A percentile compares a stretch with the other conserved stretches of the same genome.
phyloP scores from a whole-genome alignment of 2,113 vertebrate genomes.

The Manacus vitellinus region DNA sequence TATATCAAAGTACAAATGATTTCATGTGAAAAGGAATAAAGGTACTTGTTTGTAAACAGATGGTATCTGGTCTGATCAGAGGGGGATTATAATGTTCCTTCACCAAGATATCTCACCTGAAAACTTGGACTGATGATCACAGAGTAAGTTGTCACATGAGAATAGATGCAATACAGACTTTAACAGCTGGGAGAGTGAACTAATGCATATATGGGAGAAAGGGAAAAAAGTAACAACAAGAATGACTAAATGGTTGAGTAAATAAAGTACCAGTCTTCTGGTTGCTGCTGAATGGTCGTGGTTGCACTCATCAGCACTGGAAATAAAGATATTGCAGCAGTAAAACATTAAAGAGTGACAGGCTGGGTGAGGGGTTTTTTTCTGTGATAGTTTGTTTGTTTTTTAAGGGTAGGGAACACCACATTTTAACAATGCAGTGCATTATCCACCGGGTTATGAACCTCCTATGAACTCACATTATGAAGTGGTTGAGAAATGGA shows the following conservation, averaged over 20 bases:
- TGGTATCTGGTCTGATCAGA: neutral
- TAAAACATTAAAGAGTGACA: neutral
- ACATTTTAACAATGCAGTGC: neutral
- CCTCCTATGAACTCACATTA: neutral
- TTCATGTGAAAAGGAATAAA: neutral
- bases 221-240: neutral
- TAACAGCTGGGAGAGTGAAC: neutral
- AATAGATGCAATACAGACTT: neutral
- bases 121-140: neutral
- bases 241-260: neutral
- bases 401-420: neutral
- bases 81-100: neutral
- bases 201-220: neutral
- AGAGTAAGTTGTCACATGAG: neutral
- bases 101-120: neutral
- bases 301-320: neutral
- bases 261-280: neutral
- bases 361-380: neutral
- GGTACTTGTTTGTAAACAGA: neutral
- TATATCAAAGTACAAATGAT: neutral
- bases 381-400: neutral
- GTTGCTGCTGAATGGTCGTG: neutral
- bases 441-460: constrained; percentile 8
- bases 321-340: neutral
- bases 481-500: neutral